Evolutionary conservation across 2,888 invertebrate genomes (phyloP).

Genomic region (Eupithecia subumbrata): DNA sequence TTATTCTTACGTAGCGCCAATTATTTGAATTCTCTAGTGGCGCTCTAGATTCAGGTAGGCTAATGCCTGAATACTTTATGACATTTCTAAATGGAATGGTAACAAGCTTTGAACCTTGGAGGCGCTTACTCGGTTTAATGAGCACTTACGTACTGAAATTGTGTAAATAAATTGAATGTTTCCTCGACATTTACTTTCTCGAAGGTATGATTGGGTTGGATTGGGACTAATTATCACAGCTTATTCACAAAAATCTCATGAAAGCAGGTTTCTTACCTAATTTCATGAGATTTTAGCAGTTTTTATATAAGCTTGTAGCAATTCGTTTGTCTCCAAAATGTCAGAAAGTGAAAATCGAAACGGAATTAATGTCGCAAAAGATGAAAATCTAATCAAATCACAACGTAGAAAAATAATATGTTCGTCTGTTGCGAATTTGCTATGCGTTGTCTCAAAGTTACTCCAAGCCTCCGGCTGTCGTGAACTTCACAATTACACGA

Average conservation of each 20-base stretch:
- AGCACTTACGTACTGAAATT: background rate
- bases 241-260: too few species aligned
- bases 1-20: background rate
- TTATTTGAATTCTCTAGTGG: background rate
- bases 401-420: background rate
- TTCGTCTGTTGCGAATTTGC: background rate
- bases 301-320: background rate
- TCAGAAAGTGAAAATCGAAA: background rate
- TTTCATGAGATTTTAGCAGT: background rate
- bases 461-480: constrained; percentile 11
- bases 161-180: background rate
- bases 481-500: constrained; percentile 5
- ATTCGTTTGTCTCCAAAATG: background rate
- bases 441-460: background rate
- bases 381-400: too few species aligned
- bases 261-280: background rate
- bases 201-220: background rate
- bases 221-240: background rate
- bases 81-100: background rate
- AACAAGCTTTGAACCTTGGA: background rate
- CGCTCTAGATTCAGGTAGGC: background rate
- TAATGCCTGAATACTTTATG: constrained; percentile 17
- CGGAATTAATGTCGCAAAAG: background rate
- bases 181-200: background rate
- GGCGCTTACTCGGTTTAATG: background rate